A percentile compares a stretch with the other conserved stretches of the same genome.
Conservation (phyloP, 2,797 vertebrate species). For the Hydrophis major region DNA sequence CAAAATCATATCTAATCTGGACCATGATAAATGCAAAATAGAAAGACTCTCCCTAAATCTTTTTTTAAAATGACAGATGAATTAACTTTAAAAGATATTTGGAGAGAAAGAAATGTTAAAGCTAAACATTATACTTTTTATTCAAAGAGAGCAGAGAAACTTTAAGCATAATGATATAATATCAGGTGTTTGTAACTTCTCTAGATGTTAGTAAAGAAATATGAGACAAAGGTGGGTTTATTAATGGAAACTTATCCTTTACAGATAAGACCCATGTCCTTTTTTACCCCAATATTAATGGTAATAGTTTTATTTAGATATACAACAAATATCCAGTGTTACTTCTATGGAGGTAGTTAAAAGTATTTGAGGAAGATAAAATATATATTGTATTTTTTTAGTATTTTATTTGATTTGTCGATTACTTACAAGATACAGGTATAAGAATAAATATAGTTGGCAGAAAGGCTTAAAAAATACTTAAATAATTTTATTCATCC, state of each 20-base stretch:
- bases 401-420: too few species aligned
- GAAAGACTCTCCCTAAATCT: too few species aligned
- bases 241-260: background rate
- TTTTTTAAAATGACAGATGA: too few species aligned
- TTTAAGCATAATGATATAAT: background rate
- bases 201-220: background rate
- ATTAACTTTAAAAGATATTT: too few species aligned
- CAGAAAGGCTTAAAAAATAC: too few species aligned
- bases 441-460: too few species aligned
- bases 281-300: background rate
- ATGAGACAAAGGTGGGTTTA: background rate
- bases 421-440: too few species aligned
- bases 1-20: too few species aligned
- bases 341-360: background rate
- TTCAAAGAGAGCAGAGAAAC: background rate
- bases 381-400: background rate
- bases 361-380: background rate
- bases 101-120: too few species aligned
- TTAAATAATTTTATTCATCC: too few species aligned
- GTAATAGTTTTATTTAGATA: background rate
- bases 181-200: background rate
- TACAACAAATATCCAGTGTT: background rate
- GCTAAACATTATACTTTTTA: too few species aligned
- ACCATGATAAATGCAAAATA: too few species aligned
- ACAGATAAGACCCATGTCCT: background rate